A percentile compares a stretch with the other conserved stretches of the same genome.
These are phyloP conservation scores for Calidris pugnax DNA, from an alignment of 2,113 vertebrate genomes.

Conservation along the genomic window DNA sequence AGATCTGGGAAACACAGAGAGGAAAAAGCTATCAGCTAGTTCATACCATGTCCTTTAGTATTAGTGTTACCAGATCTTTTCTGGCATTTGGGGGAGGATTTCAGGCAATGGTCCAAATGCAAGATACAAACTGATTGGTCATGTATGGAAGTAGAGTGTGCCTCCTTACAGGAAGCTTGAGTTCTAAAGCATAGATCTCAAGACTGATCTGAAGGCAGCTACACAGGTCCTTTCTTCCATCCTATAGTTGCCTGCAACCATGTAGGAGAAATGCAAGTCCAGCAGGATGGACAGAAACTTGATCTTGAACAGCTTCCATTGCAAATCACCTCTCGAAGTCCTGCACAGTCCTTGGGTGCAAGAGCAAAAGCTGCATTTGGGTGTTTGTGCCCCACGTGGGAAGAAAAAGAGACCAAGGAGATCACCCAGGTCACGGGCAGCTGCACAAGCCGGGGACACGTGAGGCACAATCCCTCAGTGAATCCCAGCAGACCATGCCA, in stretches of 20 bases:
- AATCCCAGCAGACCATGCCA: not conserved
- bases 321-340: not conserved
- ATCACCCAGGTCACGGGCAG: rapidly evolving
- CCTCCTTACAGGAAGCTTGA: not conserved
- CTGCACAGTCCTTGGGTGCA: not conserved
- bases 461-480: not conserved
- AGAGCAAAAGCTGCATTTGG: not conserved
- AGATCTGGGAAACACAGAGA: not conserved
- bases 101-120: not conserved
- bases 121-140: not conserved
- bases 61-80: not conserved
- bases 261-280: not conserved
- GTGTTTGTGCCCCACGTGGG: not conserved
- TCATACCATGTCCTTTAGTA: not conserved
- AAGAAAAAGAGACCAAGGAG: not conserved
- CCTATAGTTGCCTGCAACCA: not conserved
- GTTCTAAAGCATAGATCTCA: not conserved
- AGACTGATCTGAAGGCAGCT: not conserved
- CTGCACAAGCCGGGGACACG: not conserved
- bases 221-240: not conserved
- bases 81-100: not conserved
- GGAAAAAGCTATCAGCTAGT: not conserved
- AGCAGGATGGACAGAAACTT: not conserved
- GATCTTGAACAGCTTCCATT: not conserved
- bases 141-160: not conserved